These are phyloP conservation scores for Triplophysa siluroides DNA, from an alignment of 2,113 vertebrate species.

Conservation along the genomic window DNA sequence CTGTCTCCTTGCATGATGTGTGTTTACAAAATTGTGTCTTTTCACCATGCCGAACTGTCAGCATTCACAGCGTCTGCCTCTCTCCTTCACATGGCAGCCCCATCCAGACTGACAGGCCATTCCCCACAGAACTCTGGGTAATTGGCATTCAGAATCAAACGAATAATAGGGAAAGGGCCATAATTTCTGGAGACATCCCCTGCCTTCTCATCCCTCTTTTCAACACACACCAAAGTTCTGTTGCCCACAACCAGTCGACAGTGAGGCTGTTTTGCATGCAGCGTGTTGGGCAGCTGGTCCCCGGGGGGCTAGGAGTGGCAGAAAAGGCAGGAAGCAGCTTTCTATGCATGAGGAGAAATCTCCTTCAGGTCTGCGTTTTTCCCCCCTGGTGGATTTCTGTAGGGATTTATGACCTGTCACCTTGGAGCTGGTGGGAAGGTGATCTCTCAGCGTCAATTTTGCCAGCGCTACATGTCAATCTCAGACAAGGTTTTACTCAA, in stretches of 20 bases:
- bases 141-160: conserved; percentile 78
- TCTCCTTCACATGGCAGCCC: conserved; percentile 56
- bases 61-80: conserved; percentile 44
- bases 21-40: conserved; percentile 53
- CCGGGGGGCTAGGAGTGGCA: conserved; percentile 56
- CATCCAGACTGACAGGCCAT: conserved; percentile 72
- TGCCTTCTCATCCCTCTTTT: conserved; percentile 61
- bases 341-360: conserved; percentile 78
- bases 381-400: conserved; percentile 61
- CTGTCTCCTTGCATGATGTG: conserved; percentile 48
- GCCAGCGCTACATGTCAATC: conserved; percentile 64
- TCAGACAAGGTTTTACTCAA: conserved; percentile 61
- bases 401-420: conserved; percentile 80
- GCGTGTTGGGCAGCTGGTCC: conserved; percentile 67
- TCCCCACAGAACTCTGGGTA: conserved; percentile 72
- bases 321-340: conserved; percentile 65
- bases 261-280: conserved; percentile 70
- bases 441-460: conserved; percentile 60
- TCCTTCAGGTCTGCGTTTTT: conserved; percentile 70
- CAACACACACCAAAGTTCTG: conserved; percentile 60
- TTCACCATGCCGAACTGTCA: conserved; percentile 49
- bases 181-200: conserved; percentile 62
- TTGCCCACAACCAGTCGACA: conserved; percentile 58
- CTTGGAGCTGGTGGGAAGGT: conserved; percentile 58
- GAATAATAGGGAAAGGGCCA: conserved; percentile 67